A percentile compares a stretch with the other conserved stretches of the same genome.
Conservation (phyloP, 2,113 vertebrate species). For the Oreocharis arfaki region DNA sequence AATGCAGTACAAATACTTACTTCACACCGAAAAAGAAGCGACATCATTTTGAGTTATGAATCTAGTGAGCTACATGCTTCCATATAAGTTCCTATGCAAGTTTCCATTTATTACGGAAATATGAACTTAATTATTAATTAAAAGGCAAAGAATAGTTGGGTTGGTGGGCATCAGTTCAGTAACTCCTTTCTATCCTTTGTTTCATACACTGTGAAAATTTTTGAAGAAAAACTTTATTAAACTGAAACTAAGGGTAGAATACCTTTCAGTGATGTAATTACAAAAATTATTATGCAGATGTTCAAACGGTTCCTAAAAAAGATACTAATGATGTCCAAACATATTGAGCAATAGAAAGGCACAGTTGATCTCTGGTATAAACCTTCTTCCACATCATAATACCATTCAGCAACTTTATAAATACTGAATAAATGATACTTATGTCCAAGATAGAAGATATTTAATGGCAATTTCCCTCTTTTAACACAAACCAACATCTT, state of each 20-base stretch:
- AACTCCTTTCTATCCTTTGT: background rate
- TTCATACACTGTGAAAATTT: background rate
- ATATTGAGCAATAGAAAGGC: background rate
- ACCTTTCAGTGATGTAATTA: background rate
- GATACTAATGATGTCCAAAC: background rate
- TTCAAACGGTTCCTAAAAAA: background rate
- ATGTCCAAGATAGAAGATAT: background rate
- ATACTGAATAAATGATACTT: background rate
- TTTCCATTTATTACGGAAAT: background rate
- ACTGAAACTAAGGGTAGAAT: background rate
- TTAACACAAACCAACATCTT: background rate
- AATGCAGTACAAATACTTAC: background rate
- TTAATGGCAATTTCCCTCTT: background rate
- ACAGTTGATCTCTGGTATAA: background rate
- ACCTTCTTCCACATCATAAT: background rate
- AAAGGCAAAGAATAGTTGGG: background rate
- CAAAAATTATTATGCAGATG: background rate
- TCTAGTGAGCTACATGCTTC: background rate
- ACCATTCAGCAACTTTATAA: background rate
- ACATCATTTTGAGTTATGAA: background rate
- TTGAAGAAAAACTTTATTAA: background rate
- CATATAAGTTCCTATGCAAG: background rate
- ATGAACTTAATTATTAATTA: background rate
- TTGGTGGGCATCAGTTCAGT: background rate
- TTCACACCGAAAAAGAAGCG: background rate